These are phyloP conservation scores for Notospermus geniculatus DNA, from an alignment of 1,140 invertebrate genomes.

Conservation along the genomic window DNA sequence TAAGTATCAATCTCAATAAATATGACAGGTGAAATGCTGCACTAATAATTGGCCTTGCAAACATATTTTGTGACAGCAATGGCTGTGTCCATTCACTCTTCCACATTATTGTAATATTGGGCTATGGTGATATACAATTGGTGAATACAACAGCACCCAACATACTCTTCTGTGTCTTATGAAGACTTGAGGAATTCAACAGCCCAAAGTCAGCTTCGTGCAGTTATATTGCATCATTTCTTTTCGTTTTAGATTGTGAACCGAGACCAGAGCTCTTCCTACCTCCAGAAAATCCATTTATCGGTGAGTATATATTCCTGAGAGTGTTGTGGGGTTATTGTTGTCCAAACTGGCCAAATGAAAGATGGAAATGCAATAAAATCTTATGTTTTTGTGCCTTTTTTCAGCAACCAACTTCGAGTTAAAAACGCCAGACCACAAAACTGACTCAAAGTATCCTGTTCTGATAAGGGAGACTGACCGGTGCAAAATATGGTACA, in stretches of 20 bases:
- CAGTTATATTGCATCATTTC: too few species aligned
- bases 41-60: too few species aligned
- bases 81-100: too few species aligned
- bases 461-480: conserved; percentile 30
- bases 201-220: too few species aligned
- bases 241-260: conserved; percentile 1
- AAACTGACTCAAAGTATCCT: conserved; percentile 28
- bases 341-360: background rate
- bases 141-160: too few species aligned
- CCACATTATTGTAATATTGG: too few species aligned
- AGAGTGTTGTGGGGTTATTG: background rate
- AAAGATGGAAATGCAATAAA: background rate
- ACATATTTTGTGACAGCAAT: too few species aligned
- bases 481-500: conserved; percentile 42
- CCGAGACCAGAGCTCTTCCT: conserved; percentile 29
- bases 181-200: background rate
- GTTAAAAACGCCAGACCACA: conserved; percentile 19
- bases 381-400: conserved; percentile 18
- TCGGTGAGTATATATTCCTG: conserved; percentile 1
- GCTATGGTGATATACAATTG: too few species aligned
- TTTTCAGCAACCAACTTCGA: conserved; percentile 32
- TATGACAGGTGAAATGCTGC: too few species aligned
- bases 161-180: too few species aligned
- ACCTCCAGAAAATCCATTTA: conserved; percentile 25
- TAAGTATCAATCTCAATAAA: conserved; percentile 14